Percentiles rank a stretch among this genome's conserved stretches.
phyloP scores from a whole-genome alignment of 2,797 vertebrate species.

The Acanthornis magna region DNA sequence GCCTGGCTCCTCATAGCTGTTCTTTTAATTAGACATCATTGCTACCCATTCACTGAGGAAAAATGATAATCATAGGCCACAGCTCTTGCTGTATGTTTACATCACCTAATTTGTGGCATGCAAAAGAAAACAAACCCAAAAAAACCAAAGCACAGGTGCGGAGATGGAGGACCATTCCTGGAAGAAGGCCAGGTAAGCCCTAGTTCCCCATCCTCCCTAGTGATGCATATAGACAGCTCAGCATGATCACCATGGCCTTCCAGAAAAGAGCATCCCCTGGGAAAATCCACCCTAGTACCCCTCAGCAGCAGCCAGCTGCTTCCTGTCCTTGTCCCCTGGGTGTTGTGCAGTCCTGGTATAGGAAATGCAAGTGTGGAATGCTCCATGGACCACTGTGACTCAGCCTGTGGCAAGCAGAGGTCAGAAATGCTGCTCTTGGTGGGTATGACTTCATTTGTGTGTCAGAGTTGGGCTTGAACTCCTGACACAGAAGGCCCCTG shows the following conservation, averaged over 20 bases:
- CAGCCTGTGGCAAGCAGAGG: not conserved
- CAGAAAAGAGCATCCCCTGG: not conserved
- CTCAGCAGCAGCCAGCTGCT: not conserved
- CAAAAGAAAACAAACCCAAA: not conserved
- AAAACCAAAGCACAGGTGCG: not conserved
- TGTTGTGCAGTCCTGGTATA: fast-evolving
- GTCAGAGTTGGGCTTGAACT: not conserved
- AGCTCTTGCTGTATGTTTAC: not conserved
- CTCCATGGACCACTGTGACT: not conserved
- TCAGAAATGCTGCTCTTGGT: not conserved
- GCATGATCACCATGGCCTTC: not conserved
- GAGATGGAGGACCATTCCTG: not conserved
- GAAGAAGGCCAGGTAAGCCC: not conserved
- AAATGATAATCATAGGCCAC: not conserved
- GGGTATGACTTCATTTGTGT: not conserved
- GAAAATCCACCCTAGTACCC: no score
- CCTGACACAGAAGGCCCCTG: not conserved
- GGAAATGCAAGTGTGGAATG: not conserved
- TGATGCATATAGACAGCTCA: not conserved
- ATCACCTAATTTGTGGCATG: not conserved
- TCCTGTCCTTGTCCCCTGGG: not conserved
- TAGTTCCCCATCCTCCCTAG: fast-evolving
- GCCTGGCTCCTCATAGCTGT: not conserved
- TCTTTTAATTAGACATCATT: not conserved
- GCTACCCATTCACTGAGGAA: not conserved